Evolutionary conservation across 2,113 vertebrate species (phyloP).

Genomic region (Axis porcinus): DNA sequence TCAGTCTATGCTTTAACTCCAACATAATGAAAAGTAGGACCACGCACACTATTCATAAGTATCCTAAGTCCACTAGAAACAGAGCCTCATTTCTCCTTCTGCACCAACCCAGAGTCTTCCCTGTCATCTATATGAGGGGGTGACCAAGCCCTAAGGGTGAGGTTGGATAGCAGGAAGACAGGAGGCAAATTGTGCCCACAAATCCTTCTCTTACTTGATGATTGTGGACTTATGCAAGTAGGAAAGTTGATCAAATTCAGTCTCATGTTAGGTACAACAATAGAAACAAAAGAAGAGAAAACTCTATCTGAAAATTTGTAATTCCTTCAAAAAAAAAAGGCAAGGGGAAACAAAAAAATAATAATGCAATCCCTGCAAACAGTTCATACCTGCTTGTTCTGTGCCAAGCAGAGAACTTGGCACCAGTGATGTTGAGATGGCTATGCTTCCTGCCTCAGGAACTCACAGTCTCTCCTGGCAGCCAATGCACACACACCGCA

Average conservation of each 20-base stretch:
- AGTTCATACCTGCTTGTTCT: not conserved
- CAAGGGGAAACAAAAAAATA: not conserved
- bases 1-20: not conserved
- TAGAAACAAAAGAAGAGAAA: not conserved
- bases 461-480: not conserved
- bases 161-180: not conserved
- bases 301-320: not conserved
- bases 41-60: too few species aligned
- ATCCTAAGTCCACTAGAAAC: not conserved
- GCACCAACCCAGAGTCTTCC: not conserved
- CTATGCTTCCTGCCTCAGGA: not conserved
- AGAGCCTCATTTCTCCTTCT: not conserved
- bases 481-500: accelerated
- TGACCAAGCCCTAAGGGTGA: not conserved
- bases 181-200: accelerated
- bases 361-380: not conserved
- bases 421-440: not conserved
- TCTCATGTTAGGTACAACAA: not conserved
- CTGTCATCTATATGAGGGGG: not conserved
- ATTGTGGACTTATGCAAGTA: not conserved
- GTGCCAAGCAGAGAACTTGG: not conserved
- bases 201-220: not conserved
- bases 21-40: not conserved
- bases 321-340: not conserved
- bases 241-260: not conserved